Evolutionary conservation across 2,888 invertebrate genomes (phyloP).

Genomic region (Spicauda simplicius): DNA sequence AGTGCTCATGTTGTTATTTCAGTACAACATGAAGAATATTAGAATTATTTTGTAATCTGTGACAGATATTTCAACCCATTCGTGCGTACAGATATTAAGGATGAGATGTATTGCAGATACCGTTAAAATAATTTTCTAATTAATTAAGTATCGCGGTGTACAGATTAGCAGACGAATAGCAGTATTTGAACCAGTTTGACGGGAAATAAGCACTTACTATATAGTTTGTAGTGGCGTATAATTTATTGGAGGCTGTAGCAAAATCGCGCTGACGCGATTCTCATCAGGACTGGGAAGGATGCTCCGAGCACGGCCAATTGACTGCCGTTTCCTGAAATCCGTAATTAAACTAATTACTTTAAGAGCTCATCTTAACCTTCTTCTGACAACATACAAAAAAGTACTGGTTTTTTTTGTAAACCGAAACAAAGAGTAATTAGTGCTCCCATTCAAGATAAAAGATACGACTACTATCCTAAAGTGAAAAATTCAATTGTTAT

Average conservation of each 20-base stretch:
- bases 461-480: too few relatives aligned
- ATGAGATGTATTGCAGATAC: slow-evolving; percentile 16
- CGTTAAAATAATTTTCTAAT: slow-evolving; percentile 26
- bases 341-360: slow-evolving; percentile 4
- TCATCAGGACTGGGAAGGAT: slow-evolving; percentile 8
- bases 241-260: slow-evolving; percentile 23
- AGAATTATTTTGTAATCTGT: not conserved
- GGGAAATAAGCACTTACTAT: slow-evolving; percentile 25
- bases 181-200: slow-evolving; percentile 34
- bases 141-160: slow-evolving; percentile 22
- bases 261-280: slow-evolving; percentile 4
- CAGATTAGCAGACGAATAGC: slow-evolving; percentile 28
- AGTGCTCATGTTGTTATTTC: too few relatives aligned
- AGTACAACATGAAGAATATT: too few relatives aligned
- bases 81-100: not conserved
- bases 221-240: slow-evolving; percentile 23
- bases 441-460: too few relatives aligned
- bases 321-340: slow-evolving; percentile 4
- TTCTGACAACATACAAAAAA: not conserved
- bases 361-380: not conserved
- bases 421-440: too few relatives aligned
- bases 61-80: not conserved
- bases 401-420: not conserved
- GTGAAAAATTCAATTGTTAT: too few relatives aligned
- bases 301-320: slow-evolving; percentile 8